Conservation (phyloP, 1,140 invertebrate species). For the Sogatella furcifera region DNA sequence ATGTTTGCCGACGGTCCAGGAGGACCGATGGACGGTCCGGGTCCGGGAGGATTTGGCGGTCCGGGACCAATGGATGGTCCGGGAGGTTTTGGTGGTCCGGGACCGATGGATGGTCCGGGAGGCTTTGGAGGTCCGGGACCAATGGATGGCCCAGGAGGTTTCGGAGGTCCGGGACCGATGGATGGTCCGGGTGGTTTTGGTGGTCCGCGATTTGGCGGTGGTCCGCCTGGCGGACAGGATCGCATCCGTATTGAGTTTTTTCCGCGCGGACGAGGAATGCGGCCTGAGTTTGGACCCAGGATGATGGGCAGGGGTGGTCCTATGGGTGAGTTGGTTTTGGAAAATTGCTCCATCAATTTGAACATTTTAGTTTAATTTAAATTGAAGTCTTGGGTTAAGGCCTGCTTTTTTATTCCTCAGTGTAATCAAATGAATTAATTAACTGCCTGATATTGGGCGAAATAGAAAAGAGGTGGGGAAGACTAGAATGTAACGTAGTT, state of each 20-base stretch:
- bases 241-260: constrained; percentile 6
- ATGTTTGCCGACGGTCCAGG: not conserved
- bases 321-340: constrained; percentile 5
- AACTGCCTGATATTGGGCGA: too few relatives aligned
- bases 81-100: too few relatives aligned
- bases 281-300: not conserved
- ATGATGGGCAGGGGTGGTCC: not conserved
- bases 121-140: constrained; percentile 29
- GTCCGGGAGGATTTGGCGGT: constrained; percentile 31
- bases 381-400: too few relatives aligned
- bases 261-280: not conserved
- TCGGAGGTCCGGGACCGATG: too few relatives aligned
- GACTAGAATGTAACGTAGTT: too few relatives aligned
- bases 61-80: constrained; percentile 5
- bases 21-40: constrained; percentile 7
- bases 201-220: constrained; percentile 35
- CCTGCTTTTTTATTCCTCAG: too few relatives aligned
- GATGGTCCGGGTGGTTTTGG: constrained; percentile 24
- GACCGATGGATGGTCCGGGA: constrained; percentile 32
- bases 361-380: too few relatives aligned
- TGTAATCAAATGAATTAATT: too few relatives aligned
- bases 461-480: too few relatives aligned
- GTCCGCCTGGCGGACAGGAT: constrained; percentile 31
- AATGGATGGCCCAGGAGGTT: not conserved
- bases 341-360: too few relatives aligned